Conservation (phyloP, 2,888 invertebrate species). For the Pammene aurita region DNA sequence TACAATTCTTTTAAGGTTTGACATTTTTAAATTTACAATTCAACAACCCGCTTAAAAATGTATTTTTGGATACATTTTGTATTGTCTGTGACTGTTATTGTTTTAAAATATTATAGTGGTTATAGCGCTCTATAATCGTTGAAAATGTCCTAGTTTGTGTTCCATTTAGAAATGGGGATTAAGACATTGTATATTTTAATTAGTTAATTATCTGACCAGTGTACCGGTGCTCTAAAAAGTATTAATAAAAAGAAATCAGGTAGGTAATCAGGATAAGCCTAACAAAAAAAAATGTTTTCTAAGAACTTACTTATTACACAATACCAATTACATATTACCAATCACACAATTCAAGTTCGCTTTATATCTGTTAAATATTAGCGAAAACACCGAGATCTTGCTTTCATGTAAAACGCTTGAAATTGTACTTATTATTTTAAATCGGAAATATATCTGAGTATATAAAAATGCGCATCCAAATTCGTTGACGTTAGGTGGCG, state of each 20-base stretch:
- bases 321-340: too few species aligned
- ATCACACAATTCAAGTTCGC: too few species aligned
- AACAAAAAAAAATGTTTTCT: background rate
- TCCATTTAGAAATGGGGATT: background rate
- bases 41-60: background rate
- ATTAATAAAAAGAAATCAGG: background rate
- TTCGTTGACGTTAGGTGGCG: too few species aligned
- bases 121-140: slow-evolving; percentile 5
- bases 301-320: too few species aligned
- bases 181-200: background rate
- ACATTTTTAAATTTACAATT: slow-evolving; percentile 2
- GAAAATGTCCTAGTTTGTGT: background rate
- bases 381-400: too few species aligned
- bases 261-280: background rate
- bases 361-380: too few species aligned
- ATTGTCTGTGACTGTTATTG: slow-evolving; percentile 16
- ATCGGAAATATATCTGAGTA: too few species aligned
- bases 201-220: background rate
- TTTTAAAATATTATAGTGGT: background rate
- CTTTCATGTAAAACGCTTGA: too few species aligned
- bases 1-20: slow-evolving; percentile 16
- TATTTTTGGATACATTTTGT: background rate
- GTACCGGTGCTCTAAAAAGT: background rate
- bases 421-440: too few species aligned
- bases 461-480: too few species aligned